Evolutionary conservation across 2,888 invertebrate species (phyloP), one percentile per base, ranked within the genome.

Genomic region (Dioctria rufipes): DNA sequence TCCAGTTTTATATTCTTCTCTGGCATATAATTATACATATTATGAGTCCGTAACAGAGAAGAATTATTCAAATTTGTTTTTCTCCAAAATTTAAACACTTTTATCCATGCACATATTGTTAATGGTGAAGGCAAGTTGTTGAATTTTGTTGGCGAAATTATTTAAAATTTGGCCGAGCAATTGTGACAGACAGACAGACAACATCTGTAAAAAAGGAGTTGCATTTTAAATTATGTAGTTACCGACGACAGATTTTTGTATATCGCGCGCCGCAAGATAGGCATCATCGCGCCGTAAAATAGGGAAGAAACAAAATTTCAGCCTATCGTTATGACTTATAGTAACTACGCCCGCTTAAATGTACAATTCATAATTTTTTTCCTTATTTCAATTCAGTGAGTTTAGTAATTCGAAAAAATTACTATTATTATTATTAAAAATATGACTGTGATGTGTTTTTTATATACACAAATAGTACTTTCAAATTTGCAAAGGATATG

Each of bases 401-500:
- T 37, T 61, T 37, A 61, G 61, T 37, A 5, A 5, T 54, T 54
- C 11, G 6, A 8, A 6, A n/a, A 54, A 54, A 54, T 54, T 54
- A 54, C 11, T 25, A 25, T 25, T 25, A 25, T 25, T 25, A 25
- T 25, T 25, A 25, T 25, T 49, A 63, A 63, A 49, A 63, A 77
- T 77, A 63, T 63, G 77, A 63, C 77, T 77, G 77, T 77, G 77
- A 77, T 77, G 77, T 77, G 77, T 61, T 77, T 77, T 77, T 77
- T 77, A 77, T 42, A 77, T 77, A 51, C 25, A 25, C 37, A 40
- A 71, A 13, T 46, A 37, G 66, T 66, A 66, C 37, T 42, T 66
- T 42, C 5, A 43, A 66, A 43, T 13, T 66, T 4, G 5, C 5
- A 66, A n/a, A 66, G 42, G 42, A 66, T 66, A 43, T 13, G 13